Percentiles rank a stretch among this genome's conserved stretches.
These are phyloP conservation scores for Entomobrya proxima DNA, from an alignment of 2,888 invertebrate genomes.

Conservation along the genomic window DNA sequence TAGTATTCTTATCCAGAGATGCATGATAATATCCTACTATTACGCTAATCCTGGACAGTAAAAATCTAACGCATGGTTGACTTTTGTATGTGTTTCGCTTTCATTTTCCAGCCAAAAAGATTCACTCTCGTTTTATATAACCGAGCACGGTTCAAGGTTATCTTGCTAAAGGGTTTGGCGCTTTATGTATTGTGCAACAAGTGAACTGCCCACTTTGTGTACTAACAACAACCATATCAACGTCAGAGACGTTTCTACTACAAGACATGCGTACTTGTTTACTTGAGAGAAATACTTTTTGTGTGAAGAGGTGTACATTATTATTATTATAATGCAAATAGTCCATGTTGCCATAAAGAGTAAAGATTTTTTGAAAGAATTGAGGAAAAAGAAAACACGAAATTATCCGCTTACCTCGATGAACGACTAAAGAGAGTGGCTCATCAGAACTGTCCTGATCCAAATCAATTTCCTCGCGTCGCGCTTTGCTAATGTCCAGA, in stretches of 20 bases:
- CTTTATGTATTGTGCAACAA: slow-evolving; percentile 9
- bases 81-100: slow-evolving; percentile 20
- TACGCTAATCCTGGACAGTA: slow-evolving; percentile 31
- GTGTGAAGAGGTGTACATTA: background rate
- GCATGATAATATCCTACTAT: background rate
- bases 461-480: slow-evolving; percentile 64
- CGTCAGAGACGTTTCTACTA: background rate
- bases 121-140: slow-evolving; percentile 25
- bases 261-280: background rate
- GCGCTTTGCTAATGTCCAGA: slow-evolving; percentile 64
- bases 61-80: slow-evolving; percentile 54
- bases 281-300: background rate
- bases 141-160: slow-evolving; percentile 55
- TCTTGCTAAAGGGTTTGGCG: background rate
- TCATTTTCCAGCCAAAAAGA: slow-evolving; percentile 2
- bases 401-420: slow-evolving; percentile 76
- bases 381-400: background rate
- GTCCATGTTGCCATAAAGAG: slow-evolving; percentile 30
- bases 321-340: background rate
- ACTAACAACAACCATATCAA: background rate
- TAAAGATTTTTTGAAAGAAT: background rate
- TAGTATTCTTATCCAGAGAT: slow-evolving; percentile 29
- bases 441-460: slow-evolving; percentile 75
- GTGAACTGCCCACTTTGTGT: background rate
- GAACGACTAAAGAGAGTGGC: slow-evolving; percentile 80